phyloP scores from a whole-genome alignment of 1,140 invertebrate genomes.

The Drosophila punjabiensis region DNA sequence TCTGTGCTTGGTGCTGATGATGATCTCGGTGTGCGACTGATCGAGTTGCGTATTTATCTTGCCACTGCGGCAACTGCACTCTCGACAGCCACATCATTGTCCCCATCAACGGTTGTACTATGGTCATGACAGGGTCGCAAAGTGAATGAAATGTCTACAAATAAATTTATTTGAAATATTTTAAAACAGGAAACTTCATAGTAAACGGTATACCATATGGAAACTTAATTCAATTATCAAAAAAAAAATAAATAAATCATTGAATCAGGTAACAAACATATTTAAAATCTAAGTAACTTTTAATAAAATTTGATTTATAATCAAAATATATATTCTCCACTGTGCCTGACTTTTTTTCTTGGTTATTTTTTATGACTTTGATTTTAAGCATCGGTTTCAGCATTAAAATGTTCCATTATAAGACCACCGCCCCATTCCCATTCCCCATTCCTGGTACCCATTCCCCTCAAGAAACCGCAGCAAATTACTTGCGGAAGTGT shows the following conservation, averaged over 20 bases:
- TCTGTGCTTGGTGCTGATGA: slow-evolving; percentile 43
- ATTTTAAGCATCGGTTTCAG: slow-evolving; percentile 79
- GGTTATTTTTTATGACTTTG: slow-evolving; percentile 54
- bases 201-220: accelerated
- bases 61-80: slow-evolving; percentile 64
- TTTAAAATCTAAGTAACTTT: background rate
- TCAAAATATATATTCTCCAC: background rate
- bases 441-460: slow-evolving; percentile 15
- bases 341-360: background rate
- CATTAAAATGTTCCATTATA: slow-evolving; percentile 82
- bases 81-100: slow-evolving; percentile 61
- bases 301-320: no score
- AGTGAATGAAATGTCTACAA: background rate
- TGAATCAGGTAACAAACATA: background rate
- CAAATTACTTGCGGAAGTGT: slow-evolving; percentile 80
- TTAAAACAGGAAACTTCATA: accelerated
- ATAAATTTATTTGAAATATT: background rate
- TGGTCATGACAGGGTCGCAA: background rate
- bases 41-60: slow-evolving; percentile 73
- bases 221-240: background rate
- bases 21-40: slow-evolving; percentile 67
- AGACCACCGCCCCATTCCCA: slow-evolving; percentile 44
- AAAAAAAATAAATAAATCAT: background rate
- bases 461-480: slow-evolving; percentile 55
- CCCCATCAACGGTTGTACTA: slow-evolving; percentile 27